These are phyloP conservation scores for Pseudopleuronectes americanus DNA, from an alignment of 2,797 vertebrate species.

Conservation along the genomic window DNA sequence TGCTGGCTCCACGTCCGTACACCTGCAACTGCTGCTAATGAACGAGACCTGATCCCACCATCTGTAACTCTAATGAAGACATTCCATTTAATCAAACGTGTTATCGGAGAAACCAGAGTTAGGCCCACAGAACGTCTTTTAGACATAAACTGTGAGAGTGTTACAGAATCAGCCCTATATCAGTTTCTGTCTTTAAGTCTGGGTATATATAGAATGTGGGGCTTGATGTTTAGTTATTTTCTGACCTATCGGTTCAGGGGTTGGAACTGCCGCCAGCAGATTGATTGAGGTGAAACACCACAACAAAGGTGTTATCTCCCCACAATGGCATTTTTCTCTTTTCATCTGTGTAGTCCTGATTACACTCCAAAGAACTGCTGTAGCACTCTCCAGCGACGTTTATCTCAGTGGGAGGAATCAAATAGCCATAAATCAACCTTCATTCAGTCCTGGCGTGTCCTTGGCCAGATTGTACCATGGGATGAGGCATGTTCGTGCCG, in stretches of 20 bases:
- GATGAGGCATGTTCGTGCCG: slow-evolving; percentile 49
- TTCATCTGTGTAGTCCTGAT: slow-evolving; percentile 66
- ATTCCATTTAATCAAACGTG: not conserved
- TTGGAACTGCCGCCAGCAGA: slow-evolving; percentile 49
- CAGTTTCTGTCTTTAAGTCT: no score
- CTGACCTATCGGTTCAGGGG: slow-evolving; percentile 36
- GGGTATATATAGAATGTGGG: not conserved
- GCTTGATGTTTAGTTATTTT: slow-evolving; percentile 17
- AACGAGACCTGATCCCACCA: not conserved
- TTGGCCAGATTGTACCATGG: slow-evolving; percentile 49
- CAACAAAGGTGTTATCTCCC: slow-evolving; percentile 50
- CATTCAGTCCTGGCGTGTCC: slow-evolving; percentile 57
- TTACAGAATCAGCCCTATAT: no score
- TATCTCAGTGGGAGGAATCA: slow-evolving; percentile 73
- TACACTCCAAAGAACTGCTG: slow-evolving; percentile 60
- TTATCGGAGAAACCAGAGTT: not conserved
- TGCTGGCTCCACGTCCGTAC: slow-evolving; percentile 14
- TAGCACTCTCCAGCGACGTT: slow-evolving; percentile 57
- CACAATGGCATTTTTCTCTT: slow-evolving; percentile 53
- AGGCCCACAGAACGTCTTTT: not conserved
- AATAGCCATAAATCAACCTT: slow-evolving; percentile 77
- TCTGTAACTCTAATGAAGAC: slow-evolving; percentile 11
- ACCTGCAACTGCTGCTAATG: slow-evolving; percentile 24
- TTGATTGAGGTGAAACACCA: slow-evolving; percentile 50
- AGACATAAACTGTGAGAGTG: no score